Evolutionary conservation across 2,113 vertebrate species (phyloP).

Genomic region (Nestor notabilis): DNA sequence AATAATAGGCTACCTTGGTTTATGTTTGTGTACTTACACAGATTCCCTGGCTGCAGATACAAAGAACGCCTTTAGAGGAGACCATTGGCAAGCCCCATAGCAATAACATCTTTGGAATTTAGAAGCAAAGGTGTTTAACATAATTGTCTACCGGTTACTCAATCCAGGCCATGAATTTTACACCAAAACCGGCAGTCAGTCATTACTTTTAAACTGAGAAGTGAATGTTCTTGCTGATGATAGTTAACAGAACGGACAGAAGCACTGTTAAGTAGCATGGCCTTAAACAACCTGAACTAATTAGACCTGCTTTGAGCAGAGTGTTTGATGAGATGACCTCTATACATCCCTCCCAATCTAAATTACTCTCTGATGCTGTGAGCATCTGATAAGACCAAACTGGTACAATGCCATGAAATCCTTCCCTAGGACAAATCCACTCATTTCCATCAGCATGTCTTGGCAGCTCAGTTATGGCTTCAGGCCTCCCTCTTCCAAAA

Average conservation of each 20-base stretch:
- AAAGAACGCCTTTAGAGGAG: not conserved
- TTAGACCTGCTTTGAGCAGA: not conserved
- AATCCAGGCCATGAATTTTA: not conserved
- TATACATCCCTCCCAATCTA: not conserved
- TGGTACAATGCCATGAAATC: not conserved
- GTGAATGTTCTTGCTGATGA: not conserved
- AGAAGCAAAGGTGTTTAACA: not conserved
- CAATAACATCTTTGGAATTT: not conserved
- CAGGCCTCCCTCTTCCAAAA: not conserved
- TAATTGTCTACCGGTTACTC: slow-evolving; percentile 1
- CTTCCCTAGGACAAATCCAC: not conserved
- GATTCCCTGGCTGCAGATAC: not conserved
- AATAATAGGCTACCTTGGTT: slow-evolving; percentile 36
- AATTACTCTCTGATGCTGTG: not conserved
- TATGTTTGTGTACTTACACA: not conserved
- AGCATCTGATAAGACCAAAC: not conserved
- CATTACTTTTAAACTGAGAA: not conserved
- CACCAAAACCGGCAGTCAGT: not conserved
- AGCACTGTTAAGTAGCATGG: not conserved
- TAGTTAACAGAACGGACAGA: not conserved
- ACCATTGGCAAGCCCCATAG: not conserved
- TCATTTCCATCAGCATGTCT: not conserved
- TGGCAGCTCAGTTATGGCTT: not conserved
- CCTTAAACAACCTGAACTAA: not conserved
- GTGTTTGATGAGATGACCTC: not conserved